Conservation (phyloP, 1,140 invertebrate species). For the Hycleus cichorii region DNA sequence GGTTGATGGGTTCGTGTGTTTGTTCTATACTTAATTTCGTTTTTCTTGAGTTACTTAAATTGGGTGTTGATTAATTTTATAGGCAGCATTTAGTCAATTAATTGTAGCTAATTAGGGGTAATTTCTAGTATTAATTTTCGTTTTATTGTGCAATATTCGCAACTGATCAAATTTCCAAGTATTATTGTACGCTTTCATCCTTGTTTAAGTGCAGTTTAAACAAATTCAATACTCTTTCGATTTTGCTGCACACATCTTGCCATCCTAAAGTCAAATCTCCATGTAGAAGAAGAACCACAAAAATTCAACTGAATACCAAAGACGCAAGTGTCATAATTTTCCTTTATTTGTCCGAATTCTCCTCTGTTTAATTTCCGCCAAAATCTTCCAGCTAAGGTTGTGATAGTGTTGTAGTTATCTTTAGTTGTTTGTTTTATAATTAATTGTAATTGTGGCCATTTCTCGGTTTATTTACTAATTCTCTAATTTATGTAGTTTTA, state of each 20-base stretch:
- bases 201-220: constrained; percentile 19
- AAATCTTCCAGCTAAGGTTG: constrained; percentile 41
- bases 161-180: constrained; percentile 22
- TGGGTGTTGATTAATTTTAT: too few species aligned
- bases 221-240: constrained; percentile 9
- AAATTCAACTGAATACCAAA: constrained; percentile 35
- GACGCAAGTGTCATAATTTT: constrained; percentile 35
- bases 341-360: background rate
- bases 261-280: constrained; percentile 13
- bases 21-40: too few species aligned
- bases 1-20: too few species aligned
- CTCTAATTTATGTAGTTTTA: too few species aligned
- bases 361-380: constrained; percentile 29
- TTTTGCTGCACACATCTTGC: constrained; percentile 19
- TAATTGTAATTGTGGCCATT: too few species aligned
- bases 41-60: too few species aligned
- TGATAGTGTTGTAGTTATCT: background rate
- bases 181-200: constrained; percentile 36
- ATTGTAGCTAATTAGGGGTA: too few species aligned
- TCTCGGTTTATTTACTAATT: too few species aligned
- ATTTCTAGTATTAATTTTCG: too few species aligned
- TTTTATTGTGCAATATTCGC: too few species aligned
- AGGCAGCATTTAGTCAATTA: too few species aligned
- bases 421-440: background rate
- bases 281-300: too few species aligned